Percentiles rank a stretch among this genome's conserved stretches.
These are phyloP conservation scores for Lithophane semibrunnea DNA, from an alignment of 2,888 invertebrate species.

Conservation along the genomic window DNA sequence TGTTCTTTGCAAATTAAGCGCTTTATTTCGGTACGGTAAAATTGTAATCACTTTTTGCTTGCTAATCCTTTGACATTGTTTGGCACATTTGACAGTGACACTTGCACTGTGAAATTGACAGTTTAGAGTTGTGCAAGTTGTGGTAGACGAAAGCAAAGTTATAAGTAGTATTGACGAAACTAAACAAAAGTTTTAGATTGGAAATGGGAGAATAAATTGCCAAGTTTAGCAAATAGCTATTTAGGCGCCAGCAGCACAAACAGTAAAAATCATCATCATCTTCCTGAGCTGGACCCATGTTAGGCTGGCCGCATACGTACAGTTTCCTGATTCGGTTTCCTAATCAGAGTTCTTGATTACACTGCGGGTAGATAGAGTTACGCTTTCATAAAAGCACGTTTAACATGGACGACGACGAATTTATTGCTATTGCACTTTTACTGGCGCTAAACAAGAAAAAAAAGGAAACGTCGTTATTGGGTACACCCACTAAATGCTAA, in stretches of 20 bases:
- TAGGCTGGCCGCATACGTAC: no score
- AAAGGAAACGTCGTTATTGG: no score
- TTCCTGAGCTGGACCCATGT: background rate
- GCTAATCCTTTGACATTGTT: conserved; percentile 52
- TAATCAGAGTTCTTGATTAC: no score
- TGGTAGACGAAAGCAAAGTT: background rate
- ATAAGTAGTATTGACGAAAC: background rate
- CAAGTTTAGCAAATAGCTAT: background rate
- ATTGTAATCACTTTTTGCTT: conserved; percentile 44
- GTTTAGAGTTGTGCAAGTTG: background rate
- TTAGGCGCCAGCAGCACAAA: background rate
- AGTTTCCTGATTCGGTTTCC: no score
- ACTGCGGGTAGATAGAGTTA: no score
- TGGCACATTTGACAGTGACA: conserved; percentile 16
- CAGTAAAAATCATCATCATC: background rate
- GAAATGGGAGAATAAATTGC: background rate
- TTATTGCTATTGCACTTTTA: no score
- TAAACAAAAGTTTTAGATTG: background rate
- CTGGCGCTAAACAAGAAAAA: no score
- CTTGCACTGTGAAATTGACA: conserved; percentile 8
- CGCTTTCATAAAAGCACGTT: no score
- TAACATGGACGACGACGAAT: no score
- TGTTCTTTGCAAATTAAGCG: conserved; percentile 44
- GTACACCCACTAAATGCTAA: no score
- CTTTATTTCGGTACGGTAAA: conserved; percentile 38